Base-by-base conservation (phyloP, 2,113 vertebrate genomes). In the Rhinoderma darwinii region DNA sequence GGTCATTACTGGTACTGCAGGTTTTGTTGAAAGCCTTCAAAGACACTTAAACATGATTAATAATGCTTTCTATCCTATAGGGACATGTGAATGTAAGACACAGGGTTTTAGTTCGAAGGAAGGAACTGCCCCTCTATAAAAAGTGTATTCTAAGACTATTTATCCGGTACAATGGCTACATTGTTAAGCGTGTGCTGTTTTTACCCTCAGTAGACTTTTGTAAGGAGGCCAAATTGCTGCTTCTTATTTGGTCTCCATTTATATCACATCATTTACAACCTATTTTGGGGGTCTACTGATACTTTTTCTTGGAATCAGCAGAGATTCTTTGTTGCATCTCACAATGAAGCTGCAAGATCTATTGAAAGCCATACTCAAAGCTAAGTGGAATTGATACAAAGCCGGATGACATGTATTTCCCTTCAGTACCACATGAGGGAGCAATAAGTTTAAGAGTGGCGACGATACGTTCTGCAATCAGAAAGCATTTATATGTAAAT, bases 401-500 rank as follows among this genome's bases (percentile, higher is more conserved):
- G 12, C 35, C 5, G 56, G 39, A n/a, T 30, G 27, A 70, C 14
- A 12, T 47, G 70, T 39, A 75, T 37, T 84, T 61, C 27, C 72
- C 18, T 14, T 15, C 30, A 8, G 30, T 6, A 18, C 84, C 84
- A 85, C 74, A 51, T n/a, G 84, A 68, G 72, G 84, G 84, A 75
- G 72, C 59, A 85, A 30, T 59, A 47, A 77, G 37, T 59, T 85
- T 50, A 85, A 18, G 35, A 76, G 50, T 84, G n/a, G 51, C 6
- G 27, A 7, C 8, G 18, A 51, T 44, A 44, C 2, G 37, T 41
- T 43, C 70, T 30, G 72, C 50, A 84, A 84, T 54, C 66, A 84
- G 41, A 50, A 30, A 83, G 39, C 30, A 70, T 83, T 83, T 83
- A 83, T 83, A 83, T 83, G 66, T 50, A 82, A 82, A 82, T 72